These are phyloP conservation scores for Excalfactoria chinensis DNA, from an alignment of 2,113 vertebrate genomes.

Conservation along the genomic window DNA sequence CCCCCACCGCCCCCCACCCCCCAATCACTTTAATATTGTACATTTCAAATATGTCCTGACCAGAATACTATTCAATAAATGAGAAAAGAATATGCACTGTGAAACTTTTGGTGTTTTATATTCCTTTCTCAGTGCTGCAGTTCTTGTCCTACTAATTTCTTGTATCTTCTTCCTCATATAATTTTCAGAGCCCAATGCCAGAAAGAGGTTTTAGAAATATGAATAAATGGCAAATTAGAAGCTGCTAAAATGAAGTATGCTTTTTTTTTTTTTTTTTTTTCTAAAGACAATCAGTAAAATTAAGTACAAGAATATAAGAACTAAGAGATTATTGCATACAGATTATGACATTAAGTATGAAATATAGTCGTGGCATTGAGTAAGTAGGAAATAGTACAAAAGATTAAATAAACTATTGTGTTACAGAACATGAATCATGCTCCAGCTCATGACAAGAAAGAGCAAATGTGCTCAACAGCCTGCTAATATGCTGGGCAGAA, in stretches of 20 bases:
- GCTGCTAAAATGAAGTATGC: background rate
- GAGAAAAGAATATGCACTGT: background rate
- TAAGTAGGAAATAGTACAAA: background rate
- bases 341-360: background rate
- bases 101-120: background rate
- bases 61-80: background rate
- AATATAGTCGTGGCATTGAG: background rate
- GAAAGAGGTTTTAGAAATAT: background rate
- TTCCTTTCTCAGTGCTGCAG: background rate
- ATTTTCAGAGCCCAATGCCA: background rate
- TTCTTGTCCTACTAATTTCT: background rate
- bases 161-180: background rate
- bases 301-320: background rate
- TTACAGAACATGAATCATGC: background rate
- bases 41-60: background rate
- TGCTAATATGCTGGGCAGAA: background rate
- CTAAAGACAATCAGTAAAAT: background rate
- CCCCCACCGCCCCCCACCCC: background rate
- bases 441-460: background rate
- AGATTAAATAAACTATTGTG: background rate
- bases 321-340: background rate
- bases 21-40: background rate
- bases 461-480: background rate
- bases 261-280: background rate
- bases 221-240: background rate